Evolutionary conservation across 2,113 vertebrate genomes (phyloP).

Genomic region (Neofelis nebulosa): DNA sequence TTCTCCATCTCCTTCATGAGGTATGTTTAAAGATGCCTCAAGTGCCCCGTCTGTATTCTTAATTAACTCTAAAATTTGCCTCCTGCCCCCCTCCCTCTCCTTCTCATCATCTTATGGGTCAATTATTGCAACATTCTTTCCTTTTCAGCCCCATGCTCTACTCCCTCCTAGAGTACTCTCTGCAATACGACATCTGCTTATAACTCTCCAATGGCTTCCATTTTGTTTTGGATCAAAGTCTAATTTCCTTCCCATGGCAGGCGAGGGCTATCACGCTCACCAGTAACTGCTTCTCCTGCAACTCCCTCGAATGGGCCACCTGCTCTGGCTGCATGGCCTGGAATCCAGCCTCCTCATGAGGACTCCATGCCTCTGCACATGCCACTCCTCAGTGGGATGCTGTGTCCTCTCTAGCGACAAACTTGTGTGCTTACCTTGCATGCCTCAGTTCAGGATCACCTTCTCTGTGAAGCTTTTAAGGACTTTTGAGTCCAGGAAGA

Average conservation of each 20-base stretch:
- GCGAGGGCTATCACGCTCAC: not conserved
- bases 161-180: not conserved
- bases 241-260: not conserved
- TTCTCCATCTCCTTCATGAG: not conserved
- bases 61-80: not conserved
- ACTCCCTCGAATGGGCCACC: fast-evolving
- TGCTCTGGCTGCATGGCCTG: not conserved
- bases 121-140: not conserved
- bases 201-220: not conserved
- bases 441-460: not conserved
- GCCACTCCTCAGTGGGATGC: not conserved
- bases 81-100: not conserved
- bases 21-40: not conserved
- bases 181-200: not conserved
- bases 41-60: not conserved
- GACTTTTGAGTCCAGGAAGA: not conserved
- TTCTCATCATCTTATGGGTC: not conserved
- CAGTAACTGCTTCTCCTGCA: not conserved
- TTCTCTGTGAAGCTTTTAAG: not conserved
- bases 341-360: not conserved
- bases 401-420: not conserved
- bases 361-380: not conserved
- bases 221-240: not conserved
- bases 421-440: not conserved
- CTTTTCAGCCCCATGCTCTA: not conserved